Base-by-base conservation (phyloP, 2,113 vertebrate species). In the Reinhardtius hippoglossoides region DNA sequence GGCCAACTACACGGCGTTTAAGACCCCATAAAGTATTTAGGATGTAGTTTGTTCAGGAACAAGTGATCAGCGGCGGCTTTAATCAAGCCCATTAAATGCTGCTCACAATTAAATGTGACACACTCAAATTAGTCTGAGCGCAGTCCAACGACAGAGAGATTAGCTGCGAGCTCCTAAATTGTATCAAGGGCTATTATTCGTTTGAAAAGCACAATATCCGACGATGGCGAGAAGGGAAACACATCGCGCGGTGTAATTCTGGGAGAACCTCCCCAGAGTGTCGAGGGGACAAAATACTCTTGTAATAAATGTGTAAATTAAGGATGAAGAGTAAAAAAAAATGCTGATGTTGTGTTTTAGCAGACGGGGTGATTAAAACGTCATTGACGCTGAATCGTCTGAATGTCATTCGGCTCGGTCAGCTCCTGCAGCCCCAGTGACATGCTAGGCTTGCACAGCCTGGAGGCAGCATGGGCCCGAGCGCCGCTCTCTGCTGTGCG, bases 11-110 rank as follows among this genome's bases (percentile, higher is more conserved):
- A 40, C 82, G 84, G 86, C 89, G 81, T 91, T 94, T 90, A 92
- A 90, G 84, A 71, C 78, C 83, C 80, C 76, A 86, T 91, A 91
- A 90, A 91, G 85, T 78, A 85, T 92, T 93, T 91, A 90, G 89
- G 74, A 74, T 83, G 82, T 72, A 76, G 83, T 89, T 92, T 90
- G 80, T 88, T 80, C 84, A 52, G 75, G 87, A 87, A 80, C 84
- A 85, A 91, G 87, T 80, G 88, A 84, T 91, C 88, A 83, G 71
- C 60, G 52, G 67, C 55, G 76, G 76, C 78, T 91, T 93, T 89
- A 31, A 92, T 92, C 89, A 91, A 88, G 84, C 83, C 82, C 77
- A 87, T 91, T 91, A 91, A 93, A 87, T 76, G 37, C 76, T 57
- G 48, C 78, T 90, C 78, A 88, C 87, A 86, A 90, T 90, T 84